A percentile compares a stretch with the other conserved stretches of the same genome.
phyloP scores from a whole-genome alignment of 35 echinoderm and acorn worm genomes.

The Amphiura filiformis region DNA sequence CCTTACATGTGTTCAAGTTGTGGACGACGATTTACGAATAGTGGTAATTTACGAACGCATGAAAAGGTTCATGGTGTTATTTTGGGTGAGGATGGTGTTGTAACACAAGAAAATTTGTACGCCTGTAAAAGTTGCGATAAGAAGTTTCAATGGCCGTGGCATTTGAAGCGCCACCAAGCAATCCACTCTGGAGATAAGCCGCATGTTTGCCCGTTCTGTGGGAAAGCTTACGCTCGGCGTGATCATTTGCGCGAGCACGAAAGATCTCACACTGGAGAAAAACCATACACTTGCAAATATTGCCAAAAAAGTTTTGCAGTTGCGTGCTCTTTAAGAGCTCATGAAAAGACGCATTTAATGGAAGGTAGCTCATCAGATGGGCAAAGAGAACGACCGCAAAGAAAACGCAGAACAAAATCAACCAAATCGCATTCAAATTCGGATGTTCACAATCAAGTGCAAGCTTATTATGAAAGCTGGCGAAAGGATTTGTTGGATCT shows the following conservation, averaged over 20 bases:
- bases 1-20: conserved; percentile 59
- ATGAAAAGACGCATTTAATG: not conserved
- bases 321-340: not conserved
- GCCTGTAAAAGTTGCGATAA: not conserved
- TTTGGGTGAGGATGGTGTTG: not conserved
- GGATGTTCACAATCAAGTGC: not conserved
- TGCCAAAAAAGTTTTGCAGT: not conserved
- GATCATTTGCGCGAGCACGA: not conserved
- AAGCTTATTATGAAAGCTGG: not conserved
- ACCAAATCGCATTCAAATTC: not conserved
- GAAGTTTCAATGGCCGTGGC: conserved; percentile 3
- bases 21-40: not conserved
- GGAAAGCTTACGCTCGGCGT: not conserved
- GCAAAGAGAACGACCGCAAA: not conserved
- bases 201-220: not conserved
- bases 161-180: conserved; percentile 1
- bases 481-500: not conserved
- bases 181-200: conserved; percentile 3
- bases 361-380: not conserved
- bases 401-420: not conserved
- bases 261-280: not conserved
- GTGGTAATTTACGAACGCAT: not conserved
- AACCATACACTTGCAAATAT: not conserved
- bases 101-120: not conserved
- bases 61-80: not conserved